These are phyloP conservation scores for Trochalopteron elliotii DNA, from an alignment of 2,113 vertebrate species.

Conservation along the genomic window DNA sequence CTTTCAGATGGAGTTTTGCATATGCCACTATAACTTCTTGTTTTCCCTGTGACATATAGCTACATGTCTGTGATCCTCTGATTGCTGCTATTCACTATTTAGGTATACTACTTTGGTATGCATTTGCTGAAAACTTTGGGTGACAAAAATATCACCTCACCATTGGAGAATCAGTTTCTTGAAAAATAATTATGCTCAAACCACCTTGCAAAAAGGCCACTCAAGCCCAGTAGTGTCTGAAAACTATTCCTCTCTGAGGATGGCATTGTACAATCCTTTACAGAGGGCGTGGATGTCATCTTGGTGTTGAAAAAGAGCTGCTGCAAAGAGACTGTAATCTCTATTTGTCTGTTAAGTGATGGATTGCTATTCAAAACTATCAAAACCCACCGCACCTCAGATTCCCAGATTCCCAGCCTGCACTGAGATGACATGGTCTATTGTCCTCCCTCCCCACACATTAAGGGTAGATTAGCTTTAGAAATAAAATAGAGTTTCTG, in stretches of 20 bases:
- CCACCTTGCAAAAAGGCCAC: neutral
- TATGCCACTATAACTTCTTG: neutral
- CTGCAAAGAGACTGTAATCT: neutral
- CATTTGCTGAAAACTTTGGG: neutral
- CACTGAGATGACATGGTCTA: neutral
- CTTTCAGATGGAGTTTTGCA: neutral
- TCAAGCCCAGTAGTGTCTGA: neutral
- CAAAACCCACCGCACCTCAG: neutral
- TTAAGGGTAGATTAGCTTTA: neutral
- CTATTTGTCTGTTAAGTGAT: conserved; percentile 20
- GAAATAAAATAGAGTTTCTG: conserved; percentile 16
- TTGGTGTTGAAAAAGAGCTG: neutral
- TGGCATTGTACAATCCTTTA: neutral
- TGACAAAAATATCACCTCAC: neutral
- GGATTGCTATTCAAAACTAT: conserved; percentile 27
- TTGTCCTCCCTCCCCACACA: neutral
- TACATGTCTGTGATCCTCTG: neutral
- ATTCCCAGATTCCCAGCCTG: neutral
- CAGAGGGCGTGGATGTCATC: conserved; percentile 23
- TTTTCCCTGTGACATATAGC: neutral
- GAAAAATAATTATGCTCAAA: neutral
- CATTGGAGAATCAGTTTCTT: neutral
- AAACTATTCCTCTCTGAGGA: neutral
- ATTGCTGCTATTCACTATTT: neutral
- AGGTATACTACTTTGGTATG: neutral